Base-by-base conservation (phyloP, 2,797 vertebrate species). In the Tenualosa ilisha region DNA sequence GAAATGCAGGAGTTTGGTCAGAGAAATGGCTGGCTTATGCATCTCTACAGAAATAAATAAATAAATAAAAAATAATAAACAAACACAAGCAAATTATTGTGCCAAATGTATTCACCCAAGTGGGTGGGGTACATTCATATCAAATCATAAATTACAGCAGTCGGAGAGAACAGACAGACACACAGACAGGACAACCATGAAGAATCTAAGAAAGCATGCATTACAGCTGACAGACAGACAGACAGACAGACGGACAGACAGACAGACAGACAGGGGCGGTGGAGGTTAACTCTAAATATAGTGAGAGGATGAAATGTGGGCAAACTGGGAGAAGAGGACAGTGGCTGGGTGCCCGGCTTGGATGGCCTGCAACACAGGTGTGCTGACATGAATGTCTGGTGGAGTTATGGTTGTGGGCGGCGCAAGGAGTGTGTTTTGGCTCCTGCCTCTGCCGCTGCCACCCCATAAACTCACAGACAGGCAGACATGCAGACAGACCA, bases 1-100 rank as follows among this genome's bases (percentile, higher is more conserved):
- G 97, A 97, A 98, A 99, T 99, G 98, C 97, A 98, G 97, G 97
- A 97, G 97, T 97, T 97, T 97, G 97, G 97, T 99, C 97, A 99
- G 97, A 98, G 97, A 91, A 96, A 98, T 99, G 97, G 97, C 97
- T 97, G 97, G 96, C 96, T 96, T 97, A 97, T 96, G 97, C 96
- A 97, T 95, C 96, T 96, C 90, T 93, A 88, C 43, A 46, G 72
- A 79, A 79, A 79, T 83, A 68, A 22, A 87, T 84, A 82, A 22
- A 72, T 31, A 31, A 31, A 31, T 31, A 31, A 31, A 31, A 0
- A 31, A 31, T 31, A 31, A 31, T 65, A 83, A 40, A n/a, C n/a
- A 68, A 83, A 93, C 96, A 96, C 95, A 96, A 97, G 97, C 97
- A 97, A 96, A 97, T 96, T 94, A 97, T 94, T 95, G 94, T 92